These are phyloP conservation scores for Adrianichthys oophorus DNA, from an alignment of 2,797 vertebrate genomes.

Conservation along the genomic window DNA sequence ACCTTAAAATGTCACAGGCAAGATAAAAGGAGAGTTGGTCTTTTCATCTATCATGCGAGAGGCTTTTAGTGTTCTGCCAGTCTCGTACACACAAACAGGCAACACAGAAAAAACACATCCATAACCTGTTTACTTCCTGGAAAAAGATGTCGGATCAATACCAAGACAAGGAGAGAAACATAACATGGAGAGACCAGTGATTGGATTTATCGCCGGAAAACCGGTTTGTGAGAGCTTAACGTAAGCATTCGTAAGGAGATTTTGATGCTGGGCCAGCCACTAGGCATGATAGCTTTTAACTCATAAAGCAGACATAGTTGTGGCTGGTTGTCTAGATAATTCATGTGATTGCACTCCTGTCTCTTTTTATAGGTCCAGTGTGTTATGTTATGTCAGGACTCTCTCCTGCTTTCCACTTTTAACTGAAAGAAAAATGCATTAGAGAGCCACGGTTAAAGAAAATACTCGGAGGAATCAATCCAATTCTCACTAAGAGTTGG, in stretches of 20 bases:
- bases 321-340: slow-evolving; percentile 36
- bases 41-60: slow-evolving; percentile 60
- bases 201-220: slow-evolving; percentile 21
- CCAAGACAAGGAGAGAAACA: slow-evolving; percentile 8
- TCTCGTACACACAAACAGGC: slow-evolving; percentile 16
- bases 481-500: slow-evolving; percentile 33
- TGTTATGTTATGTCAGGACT: slow-evolving; percentile 48
- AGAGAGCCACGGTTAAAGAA: slow-evolving; percentile 42
- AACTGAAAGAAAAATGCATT: slow-evolving; percentile 48
- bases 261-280: slow-evolving; percentile 10
- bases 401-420: slow-evolving; percentile 51
- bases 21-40: slow-evolving; percentile 59
- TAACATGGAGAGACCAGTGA: slow-evolving; percentile 20
- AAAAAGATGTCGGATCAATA: slow-evolving; percentile 34
- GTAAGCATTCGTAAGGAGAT: slow-evolving; percentile 10
- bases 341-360: slow-evolving; percentile 39
- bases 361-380: slow-evolving; percentile 51
- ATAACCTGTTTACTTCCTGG: slow-evolving; percentile 58
- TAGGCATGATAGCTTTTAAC: slow-evolving; percentile 31
- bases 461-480: slow-evolving; percentile 29
- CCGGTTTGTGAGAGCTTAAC: slow-evolving; percentile 14
- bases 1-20: slow-evolving; percentile 59
- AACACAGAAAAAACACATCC: slow-evolving; percentile 15
- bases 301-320: slow-evolving; percentile 26
- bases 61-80: slow-evolving; percentile 45